phyloP scores from a whole-genome alignment of 2,113 vertebrate species.

The Etia nguti region DNA sequence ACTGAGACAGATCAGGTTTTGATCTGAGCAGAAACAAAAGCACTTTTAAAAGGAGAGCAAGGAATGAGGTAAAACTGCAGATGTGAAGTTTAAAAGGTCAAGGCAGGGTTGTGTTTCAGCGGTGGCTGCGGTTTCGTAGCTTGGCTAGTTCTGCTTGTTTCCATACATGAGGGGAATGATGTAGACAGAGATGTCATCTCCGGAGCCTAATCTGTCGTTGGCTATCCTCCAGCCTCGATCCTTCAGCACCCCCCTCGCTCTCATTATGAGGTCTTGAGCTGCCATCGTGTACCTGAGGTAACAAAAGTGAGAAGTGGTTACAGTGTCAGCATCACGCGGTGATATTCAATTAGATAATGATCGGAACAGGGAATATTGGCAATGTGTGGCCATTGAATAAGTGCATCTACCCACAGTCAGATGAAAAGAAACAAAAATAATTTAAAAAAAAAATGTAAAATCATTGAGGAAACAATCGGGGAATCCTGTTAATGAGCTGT shows the following conservation, averaged over 20 bases:
- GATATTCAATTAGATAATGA: background rate
- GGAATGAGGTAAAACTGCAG: background rate
- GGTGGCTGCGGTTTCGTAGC: background rate
- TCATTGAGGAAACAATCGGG: background rate
- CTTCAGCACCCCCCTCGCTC: conserved; percentile 88
- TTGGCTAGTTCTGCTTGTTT: conserved; percentile 77
- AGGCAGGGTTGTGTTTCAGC: background rate
- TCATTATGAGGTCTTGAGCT: conserved; percentile 95
- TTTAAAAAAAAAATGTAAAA: background rate
- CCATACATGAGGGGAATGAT: conserved; percentile 90
- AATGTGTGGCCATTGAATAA: background rate
- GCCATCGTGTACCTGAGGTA: conserved; percentile 89
- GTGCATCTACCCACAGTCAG: background rate
- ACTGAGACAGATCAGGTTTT: background rate
- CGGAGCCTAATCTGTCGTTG: conserved; percentile 89
- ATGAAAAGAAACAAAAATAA: background rate
- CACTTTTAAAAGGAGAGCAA: conserved; percentile 11
- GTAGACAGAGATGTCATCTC: conserved; percentile 96
- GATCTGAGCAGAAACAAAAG: conserved; percentile 5
- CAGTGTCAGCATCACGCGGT: background rate
- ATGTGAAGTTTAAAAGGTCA: background rate
- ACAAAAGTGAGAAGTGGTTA: background rate
- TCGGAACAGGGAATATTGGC: background rate
- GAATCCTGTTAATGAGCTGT: background rate
- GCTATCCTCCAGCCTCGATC: conserved; percentile 96